These are phyloP conservation scores for Epizoanthus ramosus DNA, from an alignment of 92 coral and sea anemone genomes.

Conservation along the genomic window DNA sequence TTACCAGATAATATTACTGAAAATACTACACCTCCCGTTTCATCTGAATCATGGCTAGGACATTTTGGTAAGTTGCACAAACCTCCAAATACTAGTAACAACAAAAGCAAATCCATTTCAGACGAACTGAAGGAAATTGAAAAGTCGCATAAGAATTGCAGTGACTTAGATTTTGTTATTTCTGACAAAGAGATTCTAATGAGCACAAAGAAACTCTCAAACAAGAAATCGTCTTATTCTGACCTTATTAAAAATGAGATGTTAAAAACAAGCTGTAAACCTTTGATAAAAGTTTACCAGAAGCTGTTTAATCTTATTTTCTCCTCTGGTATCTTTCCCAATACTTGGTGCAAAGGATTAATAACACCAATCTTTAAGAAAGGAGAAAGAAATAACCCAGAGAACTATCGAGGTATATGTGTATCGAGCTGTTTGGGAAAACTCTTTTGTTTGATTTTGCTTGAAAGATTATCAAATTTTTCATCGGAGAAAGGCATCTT, in stretches of 20 bases:
- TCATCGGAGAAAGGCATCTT: conserved; percentile 23
- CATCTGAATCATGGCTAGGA: background rate
- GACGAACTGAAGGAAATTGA: background rate
- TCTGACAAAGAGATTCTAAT: background rate
- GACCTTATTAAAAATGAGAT: background rate
- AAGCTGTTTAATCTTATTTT: background rate
- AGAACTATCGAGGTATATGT: background rate
- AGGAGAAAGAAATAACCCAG: background rate
- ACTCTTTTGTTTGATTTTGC: too few relatives aligned
- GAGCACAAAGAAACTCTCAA: background rate
- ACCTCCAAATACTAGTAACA: background rate
- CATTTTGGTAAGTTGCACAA: background rate
- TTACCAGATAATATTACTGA: background rate
- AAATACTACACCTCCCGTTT: background rate
- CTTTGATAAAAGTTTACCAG: background rate
- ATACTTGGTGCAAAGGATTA: background rate
- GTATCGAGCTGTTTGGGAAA: too few relatives aligned
- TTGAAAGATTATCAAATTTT: background rate
- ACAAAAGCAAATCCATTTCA: background rate
- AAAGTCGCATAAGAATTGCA: too few relatives aligned
- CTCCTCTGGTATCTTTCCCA: background rate
- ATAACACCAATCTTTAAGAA: background rate
- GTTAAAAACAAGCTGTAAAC: background rate
- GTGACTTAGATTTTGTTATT: conserved; percentile 16
- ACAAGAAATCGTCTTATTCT: background rate